These are phyloP conservation scores for Himalopsyche tibetana DNA, from an alignment of 2,888 invertebrate genomes.

Conservation along the genomic window DNA sequence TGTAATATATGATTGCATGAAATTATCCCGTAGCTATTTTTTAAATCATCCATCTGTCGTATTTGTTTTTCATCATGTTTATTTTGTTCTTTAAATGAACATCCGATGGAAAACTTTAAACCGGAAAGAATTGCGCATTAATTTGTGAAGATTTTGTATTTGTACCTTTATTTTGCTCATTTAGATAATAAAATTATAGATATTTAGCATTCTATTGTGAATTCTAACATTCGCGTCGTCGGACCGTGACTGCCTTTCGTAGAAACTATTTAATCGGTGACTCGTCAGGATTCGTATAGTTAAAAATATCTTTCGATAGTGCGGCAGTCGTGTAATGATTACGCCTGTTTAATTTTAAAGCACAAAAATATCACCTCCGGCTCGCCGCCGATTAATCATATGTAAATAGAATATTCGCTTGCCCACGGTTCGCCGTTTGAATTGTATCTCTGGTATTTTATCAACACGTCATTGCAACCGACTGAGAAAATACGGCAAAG, in stretches of 20 bases:
- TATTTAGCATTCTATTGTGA: neutral
- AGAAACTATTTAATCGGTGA: no score
- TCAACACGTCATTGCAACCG: neutral
- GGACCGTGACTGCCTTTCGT: no score
- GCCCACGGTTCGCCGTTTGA: neutral
- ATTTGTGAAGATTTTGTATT: neutral
- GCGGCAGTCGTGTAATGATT: neutral
- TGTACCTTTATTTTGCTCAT: constrained; percentile 32
- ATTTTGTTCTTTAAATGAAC: no score
- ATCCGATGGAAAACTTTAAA: no score
- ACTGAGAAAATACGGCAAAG: neutral
- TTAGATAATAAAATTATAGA: constrained; percentile 4
- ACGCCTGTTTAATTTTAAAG: constrained; percentile 13
- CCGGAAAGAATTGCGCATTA: no score
- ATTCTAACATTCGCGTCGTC: neutral
- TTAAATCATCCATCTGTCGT: no score
- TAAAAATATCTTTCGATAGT: no score
- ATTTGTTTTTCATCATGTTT: no score
- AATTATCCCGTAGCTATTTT: no score
- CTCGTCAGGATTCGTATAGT: no score
- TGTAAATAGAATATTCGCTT: neutral
- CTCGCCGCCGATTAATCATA: neutral
- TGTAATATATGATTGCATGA: no score
- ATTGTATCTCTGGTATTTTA: neutral
- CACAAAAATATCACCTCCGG: constrained; percentile 1